Percentiles rank a stretch among this genome's conserved stretches.
Conservation (phyloP, 2,888 invertebrate species). For the Abrostola triplasia region DNA sequence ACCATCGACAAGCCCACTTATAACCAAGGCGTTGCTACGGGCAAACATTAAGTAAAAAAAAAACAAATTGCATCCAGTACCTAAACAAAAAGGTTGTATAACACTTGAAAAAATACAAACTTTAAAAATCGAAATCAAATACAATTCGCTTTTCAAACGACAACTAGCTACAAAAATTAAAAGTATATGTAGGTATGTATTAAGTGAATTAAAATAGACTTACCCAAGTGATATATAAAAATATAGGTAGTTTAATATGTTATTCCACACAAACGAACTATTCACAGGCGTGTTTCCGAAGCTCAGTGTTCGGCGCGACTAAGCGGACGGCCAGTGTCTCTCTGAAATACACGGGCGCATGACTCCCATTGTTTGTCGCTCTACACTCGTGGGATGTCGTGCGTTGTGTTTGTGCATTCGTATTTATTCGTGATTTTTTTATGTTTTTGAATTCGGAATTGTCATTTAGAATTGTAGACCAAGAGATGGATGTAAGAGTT, state of each 20-base stretch:
- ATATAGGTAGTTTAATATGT: conserved; percentile 42
- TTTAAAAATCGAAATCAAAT: no score
- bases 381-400: conserved; percentile 17
- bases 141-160: no score
- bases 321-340: conserved; percentile 23
- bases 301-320: conserved; percentile 38
- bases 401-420: conserved; percentile 20
- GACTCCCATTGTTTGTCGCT: conserved; percentile 34
- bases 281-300: conserved; percentile 37
- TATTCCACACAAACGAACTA: conserved; percentile 20
- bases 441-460: neutral
- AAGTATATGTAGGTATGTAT: neutral
- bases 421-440: conserved; percentile 5
- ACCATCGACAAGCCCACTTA: no score
- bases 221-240: conserved; percentile 43
- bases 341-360: conserved; percentile 31
- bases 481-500: neutral
- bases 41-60: no score
- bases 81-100: no score
- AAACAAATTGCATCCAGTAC: no score
- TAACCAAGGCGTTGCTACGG: no score
- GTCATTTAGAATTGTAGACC: neutral
- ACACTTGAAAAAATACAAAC: no score
- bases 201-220: conserved; percentile 30
- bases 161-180: neutral